Evolutionary conservation across 2,888 invertebrate genomes (phyloP).

Genomic region (Drosophila kuntzei): DNA sequence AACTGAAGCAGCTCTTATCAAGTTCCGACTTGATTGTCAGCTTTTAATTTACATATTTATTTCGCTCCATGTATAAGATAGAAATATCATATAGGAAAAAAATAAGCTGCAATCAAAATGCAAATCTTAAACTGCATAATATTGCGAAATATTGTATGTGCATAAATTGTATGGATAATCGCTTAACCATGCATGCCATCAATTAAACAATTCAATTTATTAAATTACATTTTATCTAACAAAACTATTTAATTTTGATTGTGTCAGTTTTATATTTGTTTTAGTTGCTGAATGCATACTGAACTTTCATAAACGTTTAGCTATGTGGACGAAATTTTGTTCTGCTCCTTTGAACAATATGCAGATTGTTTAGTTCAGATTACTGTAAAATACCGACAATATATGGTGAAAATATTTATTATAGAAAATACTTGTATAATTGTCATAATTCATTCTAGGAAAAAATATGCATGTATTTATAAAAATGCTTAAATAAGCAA

Average conservation of each 20-base stretch:
- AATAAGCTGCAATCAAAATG: constrained; percentile 50
- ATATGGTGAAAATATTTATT: not conserved
- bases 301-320: too few relatives aligned
- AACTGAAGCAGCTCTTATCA: constrained; percentile 8
- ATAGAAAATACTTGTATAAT: not conserved
- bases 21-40: constrained; percentile 22
- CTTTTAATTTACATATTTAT: constrained; percentile 38
- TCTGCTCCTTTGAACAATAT: too few relatives aligned
- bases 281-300: not conserved
- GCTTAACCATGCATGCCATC: not conserved
- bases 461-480: constrained; percentile 2
- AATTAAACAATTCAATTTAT: not conserved
- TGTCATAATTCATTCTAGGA: not conserved
- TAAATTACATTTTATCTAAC: not conserved
- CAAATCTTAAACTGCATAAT: constrained; percentile 35
- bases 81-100: constrained; percentile 12
- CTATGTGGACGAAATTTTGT: too few relatives aligned
- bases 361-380: not conserved
- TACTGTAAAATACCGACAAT: not conserved
- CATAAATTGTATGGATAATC: not conserved
- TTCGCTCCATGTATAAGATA: not conserved
- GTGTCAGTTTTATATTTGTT: not conserved
- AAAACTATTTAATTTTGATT: not conserved
- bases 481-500: not conserved
- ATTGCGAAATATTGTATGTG: too few relatives aligned